phyloP scores from a whole-genome alignment of 2,113 vertebrate genomes.

The Triplophysa rosa region DNA sequence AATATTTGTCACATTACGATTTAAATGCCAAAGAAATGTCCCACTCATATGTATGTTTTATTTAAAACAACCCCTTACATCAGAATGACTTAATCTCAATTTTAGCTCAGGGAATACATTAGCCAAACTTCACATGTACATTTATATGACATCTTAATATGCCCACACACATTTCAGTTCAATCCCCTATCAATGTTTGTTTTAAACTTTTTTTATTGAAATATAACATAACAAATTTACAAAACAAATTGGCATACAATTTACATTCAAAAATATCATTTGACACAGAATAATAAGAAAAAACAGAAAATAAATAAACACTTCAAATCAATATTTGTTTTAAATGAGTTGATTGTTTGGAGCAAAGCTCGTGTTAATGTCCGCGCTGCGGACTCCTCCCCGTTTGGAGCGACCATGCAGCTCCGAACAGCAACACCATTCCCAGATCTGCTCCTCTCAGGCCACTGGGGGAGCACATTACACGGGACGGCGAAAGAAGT shows the following conservation, averaged over 20 bases:
- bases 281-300: no score
- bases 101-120: neutral
- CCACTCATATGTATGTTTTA: neutral
- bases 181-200: neutral
- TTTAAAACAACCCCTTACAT: constrained; percentile 18
- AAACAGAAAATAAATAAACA: no score
- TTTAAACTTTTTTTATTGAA: no score
- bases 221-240: no score
- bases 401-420: constrained; percentile 1
- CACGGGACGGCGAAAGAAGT: constrained; percentile 37
- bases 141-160: neutral
- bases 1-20: no score
- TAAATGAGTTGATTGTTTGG: neutral
- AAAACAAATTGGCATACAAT: no score
- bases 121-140: neutral
- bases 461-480: constrained; percentile 52
- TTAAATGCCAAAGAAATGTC: no score
- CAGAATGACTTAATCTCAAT: neutral
- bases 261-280: no score
- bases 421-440: constrained; percentile 33
- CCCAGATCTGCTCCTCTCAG: constrained; percentile 44
- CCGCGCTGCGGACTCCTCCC: constrained; percentile 35
- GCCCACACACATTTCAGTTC: neutral
- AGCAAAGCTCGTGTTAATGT: neutral
- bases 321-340: neutral